Evolutionary conservation across 2,888 invertebrate genomes (phyloP).

Genomic region (Netelia inedita): DNA sequence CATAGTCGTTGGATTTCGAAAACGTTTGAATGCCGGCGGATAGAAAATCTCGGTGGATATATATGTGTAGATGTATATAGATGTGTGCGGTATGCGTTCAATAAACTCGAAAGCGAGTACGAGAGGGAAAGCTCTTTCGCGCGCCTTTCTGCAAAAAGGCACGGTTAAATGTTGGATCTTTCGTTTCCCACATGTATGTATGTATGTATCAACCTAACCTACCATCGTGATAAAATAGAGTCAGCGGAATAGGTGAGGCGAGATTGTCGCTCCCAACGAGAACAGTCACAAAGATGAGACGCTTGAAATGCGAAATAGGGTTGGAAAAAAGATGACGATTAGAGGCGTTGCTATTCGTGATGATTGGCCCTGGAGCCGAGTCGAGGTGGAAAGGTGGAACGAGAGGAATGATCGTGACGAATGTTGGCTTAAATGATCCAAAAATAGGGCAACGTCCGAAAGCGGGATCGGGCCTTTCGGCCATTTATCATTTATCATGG

Average conservation of each 20-base stretch:
- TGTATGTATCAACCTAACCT: conserved; percentile 8
- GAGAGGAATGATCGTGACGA: no score
- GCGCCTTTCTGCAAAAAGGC: conserved; percentile 36
- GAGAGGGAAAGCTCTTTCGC: conserved; percentile 52
- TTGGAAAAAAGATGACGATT: conserved; percentile 5
- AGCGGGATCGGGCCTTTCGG: conserved; percentile 13
- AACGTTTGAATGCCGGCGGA: conserved; percentile 20
- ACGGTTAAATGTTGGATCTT: conserved; percentile 34
- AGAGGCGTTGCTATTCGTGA: neutral
- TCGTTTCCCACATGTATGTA: neutral
- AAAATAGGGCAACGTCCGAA: no score
- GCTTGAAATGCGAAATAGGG: neutral
- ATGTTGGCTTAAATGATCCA: no score
- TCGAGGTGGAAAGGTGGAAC: no score
- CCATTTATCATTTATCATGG: conserved; percentile 1
- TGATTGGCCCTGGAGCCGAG: no score
- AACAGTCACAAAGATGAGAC: neutral
- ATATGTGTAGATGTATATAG: neutral
- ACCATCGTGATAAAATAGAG: conserved; percentile 47
- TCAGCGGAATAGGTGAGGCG: conserved; percentile 4
- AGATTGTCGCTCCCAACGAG: neutral
- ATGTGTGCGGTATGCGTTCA: conserved; percentile 36
- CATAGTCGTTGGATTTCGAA: conserved; percentile 59
- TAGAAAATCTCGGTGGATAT: neutral
- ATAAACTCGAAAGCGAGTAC: conserved; percentile 55